Evolutionary conservation across 2,888 invertebrate species (phyloP), one percentile per base, ranked within the genome.

Genomic region (Orthosia gracilis): DNA sequence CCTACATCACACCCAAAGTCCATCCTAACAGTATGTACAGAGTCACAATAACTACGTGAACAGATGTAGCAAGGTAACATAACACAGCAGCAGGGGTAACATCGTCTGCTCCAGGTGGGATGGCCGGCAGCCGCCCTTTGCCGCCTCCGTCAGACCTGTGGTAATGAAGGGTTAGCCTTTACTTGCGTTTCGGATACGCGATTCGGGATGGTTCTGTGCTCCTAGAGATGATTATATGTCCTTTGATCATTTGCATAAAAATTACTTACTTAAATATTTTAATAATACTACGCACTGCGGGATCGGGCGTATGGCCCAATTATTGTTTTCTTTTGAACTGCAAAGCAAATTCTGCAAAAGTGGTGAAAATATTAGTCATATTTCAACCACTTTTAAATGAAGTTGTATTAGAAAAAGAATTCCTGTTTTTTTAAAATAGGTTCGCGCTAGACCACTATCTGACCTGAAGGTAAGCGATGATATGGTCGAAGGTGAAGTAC

Each of bases 141-240:
- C 95, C 1, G 93, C 93, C 89, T 96, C 96, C 3, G 96, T 96
- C 0, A 96, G 92, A 93, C 96, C 96, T 96, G 94, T 21, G 63
- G 47, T n/a, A 58, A 68, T 55, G 72, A 85, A 76, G 23, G n/a
- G 13, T 52, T 26, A 65, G 0, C 15, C 63, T 65, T 61, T 63
- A 79, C 49, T 23, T 50, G 15, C 1, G 50, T 26, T 63, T 12
- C 47, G 9, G 4, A 58, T 31, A 17, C 52, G 65, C 11, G 23
- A 21, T 75, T 57, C 45, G 26, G 59, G 58, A 58, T 0, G 0
- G 40, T 17, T n/a, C 4, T 31, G n/a, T 47, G n/a, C 5, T 31
- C 31, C 4, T 11, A 13, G 4, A 21, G 54, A 58, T 12, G 18
- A 26, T 26, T 17, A 23, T 17, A 23, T 15, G 17, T 26, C 18